phyloP scores from a whole-genome alignment of 2,797 vertebrate genomes.

The Alectoris magna region DNA sequence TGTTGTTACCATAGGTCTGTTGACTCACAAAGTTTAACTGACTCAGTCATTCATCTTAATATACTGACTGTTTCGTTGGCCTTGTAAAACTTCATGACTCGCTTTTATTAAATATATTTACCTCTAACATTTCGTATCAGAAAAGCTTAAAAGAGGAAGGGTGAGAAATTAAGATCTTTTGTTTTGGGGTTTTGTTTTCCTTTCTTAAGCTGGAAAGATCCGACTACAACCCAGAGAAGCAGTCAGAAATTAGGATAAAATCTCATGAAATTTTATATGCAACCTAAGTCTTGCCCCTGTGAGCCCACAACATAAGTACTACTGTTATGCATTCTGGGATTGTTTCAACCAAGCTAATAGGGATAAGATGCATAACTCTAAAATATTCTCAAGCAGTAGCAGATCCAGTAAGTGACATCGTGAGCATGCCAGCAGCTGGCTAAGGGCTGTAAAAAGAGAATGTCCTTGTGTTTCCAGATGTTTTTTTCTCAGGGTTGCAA shows the following conservation, averaged over 20 bases:
- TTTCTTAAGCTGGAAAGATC: not conserved
- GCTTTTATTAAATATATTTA: not conserved
- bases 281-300: not conserved
- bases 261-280: not conserved
- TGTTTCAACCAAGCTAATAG: not conserved
- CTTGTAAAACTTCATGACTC: not conserved
- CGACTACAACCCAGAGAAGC: not conserved
- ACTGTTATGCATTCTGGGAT: fast-evolving
- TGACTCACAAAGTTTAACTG: not conserved
- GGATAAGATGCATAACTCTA: not conserved
- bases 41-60: not conserved
- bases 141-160: not conserved
- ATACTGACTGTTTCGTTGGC: not conserved
- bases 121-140: not conserved
- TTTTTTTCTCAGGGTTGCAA: not conserved
- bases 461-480: fast-evolving
- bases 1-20: not conserved
- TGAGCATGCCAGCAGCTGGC: fast-evolving
- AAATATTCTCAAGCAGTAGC: not conserved
- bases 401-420: not conserved
- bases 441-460: not conserved
- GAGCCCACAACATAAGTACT: not conserved
- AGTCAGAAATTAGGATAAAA: not conserved
- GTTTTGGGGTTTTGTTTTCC: not conserved
- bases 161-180: not conserved